These are phyloP conservation scores for Drosophila lacteicornis DNA, from an alignment of 1,140 invertebrate genomes.

Conservation along the genomic window DNA sequence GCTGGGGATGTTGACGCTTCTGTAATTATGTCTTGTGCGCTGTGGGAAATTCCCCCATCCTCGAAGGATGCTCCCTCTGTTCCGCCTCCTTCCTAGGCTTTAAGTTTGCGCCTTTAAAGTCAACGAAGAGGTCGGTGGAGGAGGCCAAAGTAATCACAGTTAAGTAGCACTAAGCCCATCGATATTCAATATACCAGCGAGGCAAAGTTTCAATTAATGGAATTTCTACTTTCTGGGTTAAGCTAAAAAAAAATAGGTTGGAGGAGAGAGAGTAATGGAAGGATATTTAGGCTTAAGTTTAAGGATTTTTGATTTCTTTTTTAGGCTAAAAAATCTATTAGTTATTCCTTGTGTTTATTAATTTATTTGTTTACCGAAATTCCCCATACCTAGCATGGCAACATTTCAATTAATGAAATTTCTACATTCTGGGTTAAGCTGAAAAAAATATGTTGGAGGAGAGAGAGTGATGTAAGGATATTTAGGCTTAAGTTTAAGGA, in stretches of 20 bases:
- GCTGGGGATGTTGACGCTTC: slow-evolving; percentile 54
- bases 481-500: too few relatives aligned
- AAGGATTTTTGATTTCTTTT: too few relatives aligned
- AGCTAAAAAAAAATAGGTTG: background rate
- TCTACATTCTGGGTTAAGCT: too few relatives aligned
- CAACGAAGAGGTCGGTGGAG: slow-evolving; percentile 6
- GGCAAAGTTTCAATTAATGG: slow-evolving; percentile 9
- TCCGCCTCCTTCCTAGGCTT: slow-evolving; percentile 8
- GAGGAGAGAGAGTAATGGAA: too few relatives aligned
- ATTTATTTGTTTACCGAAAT: too few relatives aligned
- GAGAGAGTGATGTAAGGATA: too few relatives aligned
- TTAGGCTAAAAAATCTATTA: too few relatives aligned
- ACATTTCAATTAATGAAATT: background rate
- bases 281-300: too few relatives aligned
- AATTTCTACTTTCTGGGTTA: background rate
- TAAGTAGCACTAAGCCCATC: slow-evolving; percentile 28
- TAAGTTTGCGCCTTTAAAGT: slow-evolving; percentile 33
- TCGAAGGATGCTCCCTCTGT: background rate
- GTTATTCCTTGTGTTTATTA: too few relatives aligned
- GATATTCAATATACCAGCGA: slow-evolving; percentile 17
- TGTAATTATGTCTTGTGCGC: slow-evolving; percentile 67
- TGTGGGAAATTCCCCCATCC: background rate
- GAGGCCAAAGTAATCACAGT: slow-evolving; percentile 8
- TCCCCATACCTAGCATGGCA: background rate
- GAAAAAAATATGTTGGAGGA: too few relatives aligned